Base-by-base conservation (phyloP, 2,113 vertebrate genomes). In the Monopterus albus region DNA sequence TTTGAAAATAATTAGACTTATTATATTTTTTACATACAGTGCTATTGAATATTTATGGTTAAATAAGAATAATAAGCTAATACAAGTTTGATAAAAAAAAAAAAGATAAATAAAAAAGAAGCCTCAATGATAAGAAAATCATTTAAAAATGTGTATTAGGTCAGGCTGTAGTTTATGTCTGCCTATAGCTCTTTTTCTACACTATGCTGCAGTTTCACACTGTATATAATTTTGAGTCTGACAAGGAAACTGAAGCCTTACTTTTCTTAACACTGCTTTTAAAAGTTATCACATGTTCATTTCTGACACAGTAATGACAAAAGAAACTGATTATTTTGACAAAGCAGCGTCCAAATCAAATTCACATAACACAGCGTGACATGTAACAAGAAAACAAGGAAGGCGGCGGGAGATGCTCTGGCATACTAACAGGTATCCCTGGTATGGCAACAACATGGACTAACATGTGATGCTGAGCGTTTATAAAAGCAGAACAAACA, bases 401-500 rank as follows among this genome's bases (percentile, higher is more conserved):
- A 53, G 50, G 62, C n/a, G n/a, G n/a, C n/a, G 9, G 49, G 29
- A 35, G 59, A 63, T 47, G 42, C 63, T 73, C 11, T 18, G 62
- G 20, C 62, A 63, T 23, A 35, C 43, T 39, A 51, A 81, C 69
- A 78, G 67, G 61, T 77, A 63, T 53, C 69, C 57, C 25, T 73
- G 78, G 67, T 72, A 69, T 50, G 65, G 72, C 75, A 78, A 79
- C 76, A 64, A 68, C 72, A 47, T 64, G 69, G 50, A 75, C 75
- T 78, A 77, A 81, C 62, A 68, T 57, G 72, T 78, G 74, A 81
- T 36, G 57, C 53, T 2, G 50, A 40, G 42, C 77, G 61, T 87
- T 86, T 82, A 84, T 78, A 78, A 76, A 76, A 67, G 76, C 79
- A 87, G 72, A 77, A 75, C 74, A 86, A 81, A 88, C 50, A 74